A percentile compares a stretch with the other conserved stretches of the same genome.
phyloP scores from a whole-genome alignment of 53 echinoderm and acorn worm species.

The Zoroaster sp. region DNA sequence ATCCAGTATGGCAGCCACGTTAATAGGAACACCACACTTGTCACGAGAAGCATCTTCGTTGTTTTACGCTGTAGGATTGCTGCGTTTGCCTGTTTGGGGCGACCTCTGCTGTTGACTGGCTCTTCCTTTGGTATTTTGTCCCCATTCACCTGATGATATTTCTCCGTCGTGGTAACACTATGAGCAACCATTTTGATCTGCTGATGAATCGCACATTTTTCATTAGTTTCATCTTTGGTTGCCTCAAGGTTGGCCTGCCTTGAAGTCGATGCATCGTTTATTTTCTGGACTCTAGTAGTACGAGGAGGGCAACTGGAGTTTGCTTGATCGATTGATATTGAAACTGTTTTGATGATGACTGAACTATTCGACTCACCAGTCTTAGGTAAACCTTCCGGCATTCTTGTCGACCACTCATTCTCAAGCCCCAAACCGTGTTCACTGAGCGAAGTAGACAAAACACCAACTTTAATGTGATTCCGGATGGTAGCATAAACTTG shows the following conservation, averaged over 20 bases:
- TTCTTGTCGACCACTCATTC: neutral
- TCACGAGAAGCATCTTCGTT: neutral
- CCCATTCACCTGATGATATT: neutral
- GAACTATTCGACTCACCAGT: neutral
- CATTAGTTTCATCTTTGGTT: no score
- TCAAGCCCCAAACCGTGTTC: neutral
- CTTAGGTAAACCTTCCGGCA: neutral
- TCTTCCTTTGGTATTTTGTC: neutral
- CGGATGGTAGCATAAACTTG: neutral
- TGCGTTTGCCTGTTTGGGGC: neutral
- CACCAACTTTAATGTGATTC: neutral
- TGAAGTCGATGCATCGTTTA: neutral
- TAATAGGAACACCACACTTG: slow-evolving; percentile 1
- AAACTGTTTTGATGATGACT: neutral
- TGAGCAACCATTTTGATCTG: neutral
- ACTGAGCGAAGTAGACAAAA: neutral
- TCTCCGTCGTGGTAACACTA: no score
- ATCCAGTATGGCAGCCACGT: neutral
- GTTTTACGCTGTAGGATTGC: slow-evolving; percentile 4
- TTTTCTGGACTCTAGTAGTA: no score
- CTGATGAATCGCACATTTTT: neutral
- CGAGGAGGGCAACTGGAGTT: neutral
- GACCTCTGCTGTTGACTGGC: neutral
- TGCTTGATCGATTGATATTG: neutral
- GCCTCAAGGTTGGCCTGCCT: no score